phyloP scores from a whole-genome alignment of 2,797 vertebrate genomes.

The Tragopan temminckii region DNA sequence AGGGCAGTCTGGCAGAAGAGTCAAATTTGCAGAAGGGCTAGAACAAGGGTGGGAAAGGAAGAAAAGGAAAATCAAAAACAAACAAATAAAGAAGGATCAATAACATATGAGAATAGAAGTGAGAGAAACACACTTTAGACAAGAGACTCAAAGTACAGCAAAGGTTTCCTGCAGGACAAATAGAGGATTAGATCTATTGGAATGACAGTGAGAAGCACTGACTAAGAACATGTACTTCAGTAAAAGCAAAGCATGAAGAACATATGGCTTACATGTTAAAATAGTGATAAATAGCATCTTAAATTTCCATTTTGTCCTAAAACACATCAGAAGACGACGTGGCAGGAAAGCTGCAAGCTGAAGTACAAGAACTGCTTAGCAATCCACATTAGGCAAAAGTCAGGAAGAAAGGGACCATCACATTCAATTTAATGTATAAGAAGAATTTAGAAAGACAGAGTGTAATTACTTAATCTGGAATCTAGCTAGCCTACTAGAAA shows the following conservation, averaged over 20 bases:
- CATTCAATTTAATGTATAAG: background rate
- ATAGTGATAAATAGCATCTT: background rate
- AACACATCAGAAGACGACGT: background rate
- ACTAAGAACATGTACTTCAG: background rate
- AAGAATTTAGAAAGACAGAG: slow-evolving; percentile 28
- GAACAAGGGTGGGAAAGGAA: rapidly evolving
- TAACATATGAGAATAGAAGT: rapidly evolving
- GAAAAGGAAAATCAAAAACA: rapidly evolving
- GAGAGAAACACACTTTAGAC: rapidly evolving
- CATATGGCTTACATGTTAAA: background rate
- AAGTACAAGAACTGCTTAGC: background rate
- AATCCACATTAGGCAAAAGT: background rate
- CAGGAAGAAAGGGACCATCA: background rate
- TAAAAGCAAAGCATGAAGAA: background rate
- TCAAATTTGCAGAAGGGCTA: background rate
- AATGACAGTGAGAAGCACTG: background rate
- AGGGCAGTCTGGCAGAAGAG: background rate
- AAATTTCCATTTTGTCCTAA: background rate
- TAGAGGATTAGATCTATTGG: background rate
- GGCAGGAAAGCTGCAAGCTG: background rate
- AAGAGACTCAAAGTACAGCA: background rate
- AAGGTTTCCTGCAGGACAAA: background rate
- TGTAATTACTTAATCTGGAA: slow-evolving; percentile 56
- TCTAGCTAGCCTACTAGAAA: slow-evolving; percentile 6
- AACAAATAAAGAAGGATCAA: background rate